Evolutionary conservation across 2,888 invertebrate species (phyloP), one percentile per base, ranked within the genome.

Genomic region (Caenorhabditis sinica): DNA sequence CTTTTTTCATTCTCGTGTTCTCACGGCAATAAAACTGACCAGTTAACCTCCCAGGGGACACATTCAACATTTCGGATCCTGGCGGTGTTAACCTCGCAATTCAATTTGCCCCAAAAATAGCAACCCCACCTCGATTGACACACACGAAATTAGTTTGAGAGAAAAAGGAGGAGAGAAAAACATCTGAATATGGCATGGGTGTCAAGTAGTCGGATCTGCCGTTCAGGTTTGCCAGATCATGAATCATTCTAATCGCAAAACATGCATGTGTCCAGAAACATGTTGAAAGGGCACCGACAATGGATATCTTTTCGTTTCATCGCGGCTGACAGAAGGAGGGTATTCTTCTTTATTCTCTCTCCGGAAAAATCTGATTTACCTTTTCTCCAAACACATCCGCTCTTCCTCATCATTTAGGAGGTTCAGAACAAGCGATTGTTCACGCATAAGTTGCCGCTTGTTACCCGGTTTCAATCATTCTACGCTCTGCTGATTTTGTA

Each of bases 391-490:
- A 49, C 33, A 60, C 60, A 60, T 58, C 68, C 76, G 58, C 49
- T 76, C 58, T 25, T 63, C 36, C 23, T 75, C 23, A 65, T 65
- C 40, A 43, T 17, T 60, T 73, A 74, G 65, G 61, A 43, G 66
- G 68, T 76, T 76, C 56, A 43, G 69, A 69, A 77, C 77, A 77
- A 45, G 51, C 63, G 56, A 79, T 80, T 80, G 80, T 80, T 80
- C 72, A 80, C 72, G 80, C 72, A 72, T 73, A 72, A 72, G 72
- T 72, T 65, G 80, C 79, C 58, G 72, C 72, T 72, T 80, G 72
- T 80, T 80, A 72, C 80, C 80, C 72, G 80, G 80, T 80, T 80
- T 80, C 72, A 80, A 80, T 80, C 72, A 66, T 72, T 79, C 58
- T 33, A 72, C 80, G 80, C 80, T 63, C 80, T 80, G 51, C 60